These are phyloP conservation scores for Arothron firmamentum DNA, from an alignment of 2,113 vertebrate genomes.

Conservation along the genomic window DNA sequence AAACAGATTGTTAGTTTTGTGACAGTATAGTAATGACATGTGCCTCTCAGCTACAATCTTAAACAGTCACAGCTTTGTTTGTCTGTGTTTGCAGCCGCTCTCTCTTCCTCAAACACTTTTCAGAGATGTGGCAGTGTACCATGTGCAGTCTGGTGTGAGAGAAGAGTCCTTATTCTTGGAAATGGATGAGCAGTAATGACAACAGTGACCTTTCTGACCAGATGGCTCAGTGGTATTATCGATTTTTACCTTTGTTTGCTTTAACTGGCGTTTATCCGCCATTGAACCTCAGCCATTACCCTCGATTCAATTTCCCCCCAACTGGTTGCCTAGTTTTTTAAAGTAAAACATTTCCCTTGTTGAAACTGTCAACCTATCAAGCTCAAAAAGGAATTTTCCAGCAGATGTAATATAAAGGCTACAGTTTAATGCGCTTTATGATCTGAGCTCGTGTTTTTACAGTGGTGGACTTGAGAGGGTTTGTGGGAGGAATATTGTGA, in stretches of 20 bases:
- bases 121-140: slow-evolving; percentile 60
- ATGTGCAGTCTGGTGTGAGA: slow-evolving; percentile 53
- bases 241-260: slow-evolving; percentile 33
- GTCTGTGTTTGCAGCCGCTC: not conserved
- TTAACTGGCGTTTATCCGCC: slow-evolving; percentile 3
- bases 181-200: slow-evolving; percentile 34
- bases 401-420: too few species aligned
- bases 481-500: too few species aligned
- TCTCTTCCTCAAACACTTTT: slow-evolving; percentile 19
- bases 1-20: too few species aligned
- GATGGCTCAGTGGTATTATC: slow-evolving; percentile 21
- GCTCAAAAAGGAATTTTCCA: too few species aligned
- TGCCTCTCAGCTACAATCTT: too few species aligned
- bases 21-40: too few species aligned
- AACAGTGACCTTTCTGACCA: slow-evolving; percentile 31
- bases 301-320: slow-evolving; percentile 6
- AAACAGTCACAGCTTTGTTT: not conserved
- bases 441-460: too few species aligned
- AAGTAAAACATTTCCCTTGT: too few species aligned
- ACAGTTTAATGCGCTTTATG: too few species aligned
- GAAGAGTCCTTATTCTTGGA: slow-evolving; percentile 34
- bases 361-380: too few species aligned
- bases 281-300: not conserved
- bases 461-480: too few species aligned
- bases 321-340: not conserved